These are phyloP conservation scores for Morpho achilles DNA, from an alignment of 2,888 invertebrate species.

Conservation along the genomic window DNA sequence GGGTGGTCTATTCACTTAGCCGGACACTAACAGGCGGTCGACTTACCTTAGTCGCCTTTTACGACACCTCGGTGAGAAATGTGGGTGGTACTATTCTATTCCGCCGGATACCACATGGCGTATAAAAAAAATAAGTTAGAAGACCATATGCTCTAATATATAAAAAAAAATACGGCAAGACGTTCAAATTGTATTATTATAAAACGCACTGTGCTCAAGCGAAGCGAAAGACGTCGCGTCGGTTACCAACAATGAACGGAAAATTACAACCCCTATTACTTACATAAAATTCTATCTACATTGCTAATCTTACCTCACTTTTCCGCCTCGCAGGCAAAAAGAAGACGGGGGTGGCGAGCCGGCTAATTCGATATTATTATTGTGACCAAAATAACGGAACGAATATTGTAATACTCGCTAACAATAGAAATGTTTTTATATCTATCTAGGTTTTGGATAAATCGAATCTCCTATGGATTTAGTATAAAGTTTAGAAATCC, in stretches of 20 bases:
- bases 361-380: slow-evolving; percentile 62
- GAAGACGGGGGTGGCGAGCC: slow-evolving; percentile 52
- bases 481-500: no score
- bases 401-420: slow-evolving; percentile 43
- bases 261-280: slow-evolving; percentile 37
- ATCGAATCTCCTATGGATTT: no score
- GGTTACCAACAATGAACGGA: slow-evolving; percentile 12
- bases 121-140: no score
- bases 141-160: no score
- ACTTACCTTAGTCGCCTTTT: no score
- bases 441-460: neutral
- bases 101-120: no score
- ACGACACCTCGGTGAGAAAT: no score
- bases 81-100: no score
- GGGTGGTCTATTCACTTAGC: no score
- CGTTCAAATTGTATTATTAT: slow-evolving; percentile 1
- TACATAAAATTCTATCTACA: slow-evolving; percentile 51
- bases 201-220: slow-evolving; percentile 2
- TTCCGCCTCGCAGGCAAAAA: slow-evolving; percentile 43
- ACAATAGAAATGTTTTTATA: slow-evolving; percentile 2
- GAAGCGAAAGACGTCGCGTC: slow-evolving; percentile 6
- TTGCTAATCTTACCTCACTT: slow-evolving; percentile 51
- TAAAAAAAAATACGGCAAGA: no score
- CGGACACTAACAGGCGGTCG: no score
- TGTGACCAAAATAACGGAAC: slow-evolving; percentile 54